Percentiles rank a stretch among this genome's conserved stretches.
Evolutionary conservation across 2,113 vertebrate species (phyloP).

Genomic region (Phylloscopus whistleri): DNA sequence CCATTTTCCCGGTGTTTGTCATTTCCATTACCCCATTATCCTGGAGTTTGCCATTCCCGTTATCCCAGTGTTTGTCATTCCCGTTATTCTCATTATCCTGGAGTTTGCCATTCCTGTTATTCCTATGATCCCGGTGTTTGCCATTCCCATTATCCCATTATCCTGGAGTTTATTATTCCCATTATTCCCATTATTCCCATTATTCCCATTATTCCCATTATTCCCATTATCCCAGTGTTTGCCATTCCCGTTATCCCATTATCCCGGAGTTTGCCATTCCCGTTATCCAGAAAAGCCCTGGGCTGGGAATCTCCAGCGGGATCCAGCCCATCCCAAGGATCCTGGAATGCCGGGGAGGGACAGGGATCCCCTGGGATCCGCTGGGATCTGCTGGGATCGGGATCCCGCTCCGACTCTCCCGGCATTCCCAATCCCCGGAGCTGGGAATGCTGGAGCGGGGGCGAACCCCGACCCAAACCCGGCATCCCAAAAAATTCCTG

Average conservation of each 20-base stretch:
- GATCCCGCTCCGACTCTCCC: too few relatives aligned
- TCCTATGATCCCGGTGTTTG: neutral
- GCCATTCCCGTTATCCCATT: neutral
- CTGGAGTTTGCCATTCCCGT: neutral
- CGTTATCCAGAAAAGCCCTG: neutral
- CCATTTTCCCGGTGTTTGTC: too few relatives aligned
- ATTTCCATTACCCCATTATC: neutral
- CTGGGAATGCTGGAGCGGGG: too few relatives aligned
- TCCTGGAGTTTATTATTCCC: neutral
- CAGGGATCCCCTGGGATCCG: neutral
- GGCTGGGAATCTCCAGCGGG: neutral
- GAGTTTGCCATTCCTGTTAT: neutral
- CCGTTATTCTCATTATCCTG: neutral
- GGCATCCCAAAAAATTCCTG: neutral
- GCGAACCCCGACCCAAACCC: too few relatives aligned
- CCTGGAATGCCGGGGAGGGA: neutral
- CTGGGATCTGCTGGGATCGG: neutral
- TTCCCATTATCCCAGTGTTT: neutral
- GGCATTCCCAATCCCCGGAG: too few relatives aligned
- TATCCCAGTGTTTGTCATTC: neutral
- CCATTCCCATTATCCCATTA: neutral
- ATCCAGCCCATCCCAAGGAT: neutral
- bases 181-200: neutral
- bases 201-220: neutral
- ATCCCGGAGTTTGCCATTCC: neutral